These are phyloP conservation scores for Lithophane leautieri DNA, from an alignment of 2,888 invertebrate species.

Conservation along the genomic window DNA sequence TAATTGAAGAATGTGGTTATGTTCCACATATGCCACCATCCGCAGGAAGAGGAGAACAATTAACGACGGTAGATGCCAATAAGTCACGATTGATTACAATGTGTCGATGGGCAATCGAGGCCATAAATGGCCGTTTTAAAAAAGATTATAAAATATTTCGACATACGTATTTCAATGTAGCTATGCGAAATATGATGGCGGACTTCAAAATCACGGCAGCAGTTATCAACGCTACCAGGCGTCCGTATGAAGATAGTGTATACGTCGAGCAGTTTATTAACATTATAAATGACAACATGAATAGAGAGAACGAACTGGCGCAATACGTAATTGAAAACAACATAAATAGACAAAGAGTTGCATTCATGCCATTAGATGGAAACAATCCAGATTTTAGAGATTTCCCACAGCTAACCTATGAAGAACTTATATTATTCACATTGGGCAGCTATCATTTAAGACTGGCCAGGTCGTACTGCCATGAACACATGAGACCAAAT, in stretches of 20 bases:
- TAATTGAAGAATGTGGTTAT: background rate
- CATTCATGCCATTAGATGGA: conserved; percentile 14
- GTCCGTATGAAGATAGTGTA: conserved; percentile 17
- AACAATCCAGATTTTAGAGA: conserved; percentile 10
- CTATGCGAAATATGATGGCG: conserved; percentile 24
- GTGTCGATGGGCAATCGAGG: conserved; percentile 5
- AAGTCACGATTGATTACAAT: conserved; percentile 14
- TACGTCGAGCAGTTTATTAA: conserved; percentile 16
- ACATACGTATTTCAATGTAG: conserved; percentile 19
- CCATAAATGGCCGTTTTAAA: conserved; percentile 22
- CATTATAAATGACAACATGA: conserved; percentile 15
- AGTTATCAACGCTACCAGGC: conserved; percentile 22
- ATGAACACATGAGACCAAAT: background rate
- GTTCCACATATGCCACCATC: conserved; percentile 16
- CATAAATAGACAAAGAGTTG: conserved; percentile 25
- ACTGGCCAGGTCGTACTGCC: background rate
- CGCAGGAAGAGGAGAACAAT: conserved; percentile 13
- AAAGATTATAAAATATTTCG: conserved; percentile 29
- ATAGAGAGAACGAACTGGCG: conserved; percentile 29
- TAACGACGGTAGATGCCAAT: conserved; percentile 5
- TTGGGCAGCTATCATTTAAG: conserved; percentile 20
- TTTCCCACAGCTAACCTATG: background rate
- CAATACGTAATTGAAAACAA: conserved; percentile 16
- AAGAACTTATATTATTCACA: conserved; percentile 15
- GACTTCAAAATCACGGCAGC: conserved; percentile 34